phyloP scores from a whole-genome alignment of 2,888 invertebrate species.

The Synergus japonicus region DNA sequence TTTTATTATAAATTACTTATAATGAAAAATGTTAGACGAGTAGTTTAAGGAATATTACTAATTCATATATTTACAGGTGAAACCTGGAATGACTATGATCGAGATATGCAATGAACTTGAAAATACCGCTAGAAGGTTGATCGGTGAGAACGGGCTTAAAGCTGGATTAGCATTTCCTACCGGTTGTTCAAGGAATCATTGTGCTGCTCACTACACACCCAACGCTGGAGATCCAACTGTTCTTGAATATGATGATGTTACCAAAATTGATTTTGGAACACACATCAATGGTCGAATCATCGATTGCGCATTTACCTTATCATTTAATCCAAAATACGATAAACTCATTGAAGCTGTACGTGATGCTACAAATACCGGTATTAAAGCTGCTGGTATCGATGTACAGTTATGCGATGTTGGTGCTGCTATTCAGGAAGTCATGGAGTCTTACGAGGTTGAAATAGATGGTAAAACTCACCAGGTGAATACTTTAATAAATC shows the following conservation, averaged over 20 bases:
- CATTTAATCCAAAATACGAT: constrained; percentile 98
- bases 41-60: not conserved
- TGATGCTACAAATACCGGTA: constrained; percentile 99
- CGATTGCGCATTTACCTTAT: constrained; percentile 98
- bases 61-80: constrained; percentile 78
- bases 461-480: constrained; percentile 97
- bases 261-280: constrained; percentile 99
- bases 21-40: not conserved
- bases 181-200: constrained; percentile 98
- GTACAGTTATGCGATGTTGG: constrained; percentile 98
- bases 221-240: constrained; percentile 98
- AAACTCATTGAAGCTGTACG: constrained; percentile 95
- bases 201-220: constrained; percentile 99
- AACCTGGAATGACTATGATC: constrained; percentile 99
- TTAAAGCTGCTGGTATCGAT: constrained; percentile 96
- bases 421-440: constrained; percentile 98
- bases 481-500: constrained; percentile 58
- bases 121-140: constrained; percentile 92
- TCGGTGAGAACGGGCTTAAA: constrained; percentile 95
- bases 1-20: not conserved
- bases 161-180: constrained; percentile 98
- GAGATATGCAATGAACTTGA: constrained; percentile 98
- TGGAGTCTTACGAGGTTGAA: constrained; percentile 99
- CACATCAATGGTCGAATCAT: constrained; percentile 99
- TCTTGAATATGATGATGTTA: constrained; percentile 96